phyloP scores from a whole-genome alignment of 53 echinoderm and acorn worm genomes.

The Zoroaster sp. region DNA sequence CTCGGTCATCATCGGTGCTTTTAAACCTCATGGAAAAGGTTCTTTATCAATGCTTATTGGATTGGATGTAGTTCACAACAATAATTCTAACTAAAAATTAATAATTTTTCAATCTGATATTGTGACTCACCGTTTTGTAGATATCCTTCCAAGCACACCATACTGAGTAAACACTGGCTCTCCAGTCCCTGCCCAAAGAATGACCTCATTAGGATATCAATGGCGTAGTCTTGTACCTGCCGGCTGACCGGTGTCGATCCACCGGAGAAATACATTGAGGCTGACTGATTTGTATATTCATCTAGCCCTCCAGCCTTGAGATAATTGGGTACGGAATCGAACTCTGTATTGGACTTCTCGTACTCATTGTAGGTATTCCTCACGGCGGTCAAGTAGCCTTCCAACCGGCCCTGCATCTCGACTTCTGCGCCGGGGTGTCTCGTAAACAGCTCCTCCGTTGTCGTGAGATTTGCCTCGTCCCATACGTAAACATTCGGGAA shows the following conservation, averaged over 20 bases:
- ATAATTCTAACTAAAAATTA: too few species aligned
- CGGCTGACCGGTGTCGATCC: neutral
- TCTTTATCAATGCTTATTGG: too few species aligned
- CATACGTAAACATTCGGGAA: neutral
- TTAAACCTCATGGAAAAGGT: too few species aligned
- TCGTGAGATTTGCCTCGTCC: neutral
- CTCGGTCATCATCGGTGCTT: too few species aligned
- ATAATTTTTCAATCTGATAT: neutral
- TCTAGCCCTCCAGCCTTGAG: neutral
- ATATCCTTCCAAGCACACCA: neutral
- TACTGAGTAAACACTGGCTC: neutral
- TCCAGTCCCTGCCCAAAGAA: constrained; percentile 2
- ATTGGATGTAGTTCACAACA: too few species aligned
- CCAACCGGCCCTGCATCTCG: neutral
- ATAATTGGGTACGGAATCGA: neutral
- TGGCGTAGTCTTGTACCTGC: neutral
- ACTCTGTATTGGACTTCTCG: neutral
- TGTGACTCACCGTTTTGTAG: neutral
- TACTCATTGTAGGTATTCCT: neutral
- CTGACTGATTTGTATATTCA: neutral
- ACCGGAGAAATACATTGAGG: neutral
- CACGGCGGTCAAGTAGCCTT: neutral
- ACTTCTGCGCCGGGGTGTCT: neutral
- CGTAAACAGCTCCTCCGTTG: neutral
- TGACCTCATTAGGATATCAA: neutral